Conservation (phyloP, 2,113 vertebrate species). For the Siphamia tubifer region DNA sequence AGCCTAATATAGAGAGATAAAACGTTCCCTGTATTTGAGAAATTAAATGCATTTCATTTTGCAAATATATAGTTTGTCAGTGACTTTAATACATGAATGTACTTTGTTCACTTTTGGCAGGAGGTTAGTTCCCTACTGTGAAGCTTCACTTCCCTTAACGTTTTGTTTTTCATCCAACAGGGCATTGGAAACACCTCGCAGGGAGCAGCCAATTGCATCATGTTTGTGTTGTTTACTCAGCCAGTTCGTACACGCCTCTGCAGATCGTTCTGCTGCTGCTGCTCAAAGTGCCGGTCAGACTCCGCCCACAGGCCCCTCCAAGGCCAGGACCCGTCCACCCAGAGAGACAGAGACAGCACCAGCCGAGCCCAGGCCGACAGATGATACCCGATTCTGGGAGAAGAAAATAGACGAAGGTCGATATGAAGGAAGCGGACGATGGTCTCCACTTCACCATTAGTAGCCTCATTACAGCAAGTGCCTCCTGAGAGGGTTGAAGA, state of each 20-base stretch:
- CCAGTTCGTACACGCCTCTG: constrained; percentile 81
- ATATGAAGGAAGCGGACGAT: background rate
- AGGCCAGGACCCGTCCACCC: background rate
- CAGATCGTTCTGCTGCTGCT: constrained; percentile 71
- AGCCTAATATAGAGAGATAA: too few species aligned
- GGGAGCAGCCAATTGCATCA: constrained; percentile 95
- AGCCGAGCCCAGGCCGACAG: background rate
- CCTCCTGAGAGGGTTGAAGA: background rate
- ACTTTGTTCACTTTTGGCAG: too few species aligned
- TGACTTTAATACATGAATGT: too few species aligned
- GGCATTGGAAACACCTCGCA: constrained; percentile 96
- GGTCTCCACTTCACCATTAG: background rate
- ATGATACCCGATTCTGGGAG: constrained; percentile 18
- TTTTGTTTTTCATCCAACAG: constrained; percentile 67
- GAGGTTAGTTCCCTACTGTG: background rate
- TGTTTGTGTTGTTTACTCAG: constrained; percentile 89
- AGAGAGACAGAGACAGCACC: constrained; percentile 12
- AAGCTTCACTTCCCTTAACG: background rate
- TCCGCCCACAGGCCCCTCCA: background rate
- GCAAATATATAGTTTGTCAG: too few species aligned
- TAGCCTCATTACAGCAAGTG: constrained; percentile 28
- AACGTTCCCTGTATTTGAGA: too few species aligned
- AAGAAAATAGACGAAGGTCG: background rate
- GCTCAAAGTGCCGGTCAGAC: constrained; percentile 2
- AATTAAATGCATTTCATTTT: too few species aligned